Conservation (phyloP, 1,140 invertebrate species). For the Cecropterus lyciades region DNA sequence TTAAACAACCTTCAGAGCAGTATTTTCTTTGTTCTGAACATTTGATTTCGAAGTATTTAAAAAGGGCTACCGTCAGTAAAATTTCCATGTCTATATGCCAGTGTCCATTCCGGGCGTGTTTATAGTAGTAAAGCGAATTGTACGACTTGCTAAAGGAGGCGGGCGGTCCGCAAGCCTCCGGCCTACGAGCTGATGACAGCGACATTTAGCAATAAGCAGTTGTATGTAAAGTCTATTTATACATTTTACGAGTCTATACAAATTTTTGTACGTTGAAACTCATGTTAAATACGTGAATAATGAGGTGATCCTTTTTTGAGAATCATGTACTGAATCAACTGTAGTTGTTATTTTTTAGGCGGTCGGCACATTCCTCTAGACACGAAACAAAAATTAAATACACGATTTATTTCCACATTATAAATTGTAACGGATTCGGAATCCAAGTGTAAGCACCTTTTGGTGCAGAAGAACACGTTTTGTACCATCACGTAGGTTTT, state of each 20-base stretch:
- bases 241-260: slow-evolving; percentile 84
- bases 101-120: not conserved
- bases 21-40: not conserved
- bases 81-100: not conserved
- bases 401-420: slow-evolving; percentile 83
- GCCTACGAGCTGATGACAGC: slow-evolving; percentile 46
- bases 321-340: slow-evolving; percentile 81
- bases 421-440: slow-evolving; percentile 77
- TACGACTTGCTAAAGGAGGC: slow-evolving; percentile 11
- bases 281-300: slow-evolving; percentile 74
- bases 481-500: slow-evolving; percentile 84
- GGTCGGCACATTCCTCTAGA: slow-evolving; percentile 83
- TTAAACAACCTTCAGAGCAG: too few species aligned
- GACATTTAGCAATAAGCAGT: slow-evolving; percentile 83
- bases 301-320: slow-evolving; percentile 82
- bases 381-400: slow-evolving; percentile 79
- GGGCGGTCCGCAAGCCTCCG: not conserved
- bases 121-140: not conserved
- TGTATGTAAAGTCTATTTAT: slow-evolving; percentile 84
- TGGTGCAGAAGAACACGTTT: slow-evolving; percentile 75
- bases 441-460: slow-evolving; percentile 72
- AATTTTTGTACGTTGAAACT: slow-evolving; percentile 82
- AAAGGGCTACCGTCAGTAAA: not conserved
- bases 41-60: not conserved
- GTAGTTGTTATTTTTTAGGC: slow-evolving; percentile 80